These are phyloP conservation scores for Trichacis sp. DNA, from an alignment of 2,888 invertebrate species.

Conservation along the genomic window DNA sequence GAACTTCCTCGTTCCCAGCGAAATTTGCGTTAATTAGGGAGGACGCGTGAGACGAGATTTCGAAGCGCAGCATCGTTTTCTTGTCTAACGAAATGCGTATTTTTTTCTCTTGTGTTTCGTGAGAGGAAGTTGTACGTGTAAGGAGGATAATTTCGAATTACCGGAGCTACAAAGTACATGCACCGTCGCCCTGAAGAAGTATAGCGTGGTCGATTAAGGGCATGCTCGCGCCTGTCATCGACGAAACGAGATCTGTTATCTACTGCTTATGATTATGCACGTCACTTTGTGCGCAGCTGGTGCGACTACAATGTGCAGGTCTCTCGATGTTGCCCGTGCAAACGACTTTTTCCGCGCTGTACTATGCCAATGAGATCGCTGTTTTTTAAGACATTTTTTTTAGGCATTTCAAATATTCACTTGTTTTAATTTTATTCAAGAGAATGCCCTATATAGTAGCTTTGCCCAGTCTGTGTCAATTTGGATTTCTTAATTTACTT, in stretches of 20 bases:
- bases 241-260: constrained; percentile 61
- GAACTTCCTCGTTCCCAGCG: constrained; percentile 59
- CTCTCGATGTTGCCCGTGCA: not conserved
- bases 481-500: too few species aligned
- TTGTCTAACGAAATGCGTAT: constrained; percentile 27
- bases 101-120: constrained; percentile 28
- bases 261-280: constrained; percentile 60
- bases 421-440: too few species aligned
- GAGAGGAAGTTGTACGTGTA: constrained; percentile 39
- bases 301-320: constrained; percentile 27
- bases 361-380: not conserved
- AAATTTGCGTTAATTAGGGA: constrained; percentile 45
- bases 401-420: too few species aligned
- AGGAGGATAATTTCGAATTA: constrained; percentile 40
- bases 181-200: constrained; percentile 36
- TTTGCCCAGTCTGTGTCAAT: too few species aligned
- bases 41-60: constrained; percentile 28
- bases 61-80: constrained; percentile 28
- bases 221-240: constrained; percentile 63
- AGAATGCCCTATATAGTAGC: too few species aligned
- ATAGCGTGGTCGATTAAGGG: constrained; percentile 41
- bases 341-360: constrained; percentile 20
- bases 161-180: constrained; percentile 34
- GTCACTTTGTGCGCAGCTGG: constrained; percentile 48
- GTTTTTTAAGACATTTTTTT: too few species aligned